These are phyloP conservation scores for Prenolepis imparis DNA, from an alignment of 2,888 invertebrate species.

Conservation along the genomic window DNA sequence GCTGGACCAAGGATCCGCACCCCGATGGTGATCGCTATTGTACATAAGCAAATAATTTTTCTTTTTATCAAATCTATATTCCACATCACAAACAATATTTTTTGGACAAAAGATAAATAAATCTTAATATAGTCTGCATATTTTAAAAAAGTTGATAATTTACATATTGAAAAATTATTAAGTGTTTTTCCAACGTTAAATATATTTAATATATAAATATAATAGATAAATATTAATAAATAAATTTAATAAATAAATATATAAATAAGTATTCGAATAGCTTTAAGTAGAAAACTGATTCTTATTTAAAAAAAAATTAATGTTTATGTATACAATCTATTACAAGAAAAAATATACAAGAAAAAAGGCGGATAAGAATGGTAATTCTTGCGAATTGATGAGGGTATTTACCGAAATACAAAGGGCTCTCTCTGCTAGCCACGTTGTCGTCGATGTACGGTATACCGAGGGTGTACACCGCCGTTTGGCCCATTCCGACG, in stretches of 20 bases:
- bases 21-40: constrained; percentile 95
- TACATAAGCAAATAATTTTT: constrained; percentile 12
- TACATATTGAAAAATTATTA: neutral
- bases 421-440: constrained; percentile 95
- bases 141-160: neutral
- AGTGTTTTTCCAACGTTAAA: neutral
- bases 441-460: constrained; percentile 98
- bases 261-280: neutral
- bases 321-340: neutral
- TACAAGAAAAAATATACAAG: neutral
- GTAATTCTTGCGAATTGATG: neutral
- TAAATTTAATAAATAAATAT: no score
- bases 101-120: neutral
- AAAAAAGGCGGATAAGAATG: neutral
- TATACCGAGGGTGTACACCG: constrained; percentile 96
- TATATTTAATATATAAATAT: no score
- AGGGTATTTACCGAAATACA: constrained; percentile 93
- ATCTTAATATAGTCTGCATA: neutral
- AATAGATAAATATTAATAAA: neutral
- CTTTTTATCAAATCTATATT: neutral
- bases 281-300: neutral
- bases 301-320: neutral
- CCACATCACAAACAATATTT: neutral
- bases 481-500: constrained; percentile 97
- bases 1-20: constrained; percentile 96